phyloP scores from a whole-genome alignment of 2,888 invertebrate species.

The Oligia fasciuncula region DNA sequence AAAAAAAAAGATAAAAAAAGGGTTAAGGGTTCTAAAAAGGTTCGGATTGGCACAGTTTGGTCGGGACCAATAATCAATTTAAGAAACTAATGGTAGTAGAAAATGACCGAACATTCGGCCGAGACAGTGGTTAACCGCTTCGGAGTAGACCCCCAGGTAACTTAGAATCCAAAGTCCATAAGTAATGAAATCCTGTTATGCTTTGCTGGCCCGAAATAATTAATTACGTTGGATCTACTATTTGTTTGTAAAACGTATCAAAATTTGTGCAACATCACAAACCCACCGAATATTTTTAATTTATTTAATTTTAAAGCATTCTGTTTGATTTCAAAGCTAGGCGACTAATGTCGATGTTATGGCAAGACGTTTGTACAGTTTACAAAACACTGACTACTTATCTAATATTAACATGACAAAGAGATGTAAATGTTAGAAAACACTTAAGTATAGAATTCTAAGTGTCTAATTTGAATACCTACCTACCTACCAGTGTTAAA shows the following conservation, averaged over 20 bases:
- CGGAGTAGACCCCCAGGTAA: no score
- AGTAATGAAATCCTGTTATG: background rate
- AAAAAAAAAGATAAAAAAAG: no score
- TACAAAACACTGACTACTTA: background rate
- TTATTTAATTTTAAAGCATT: background rate
- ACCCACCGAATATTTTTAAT: background rate
- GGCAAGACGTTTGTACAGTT: background rate
- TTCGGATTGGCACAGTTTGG: no score
- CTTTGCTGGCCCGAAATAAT: background rate
- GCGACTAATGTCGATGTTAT: background rate
- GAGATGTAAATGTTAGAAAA: constrained; percentile 3
- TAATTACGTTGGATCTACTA: background rate
- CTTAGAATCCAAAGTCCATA: no score
- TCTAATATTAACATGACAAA: constrained; percentile 2
- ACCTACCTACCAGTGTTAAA: background rate
- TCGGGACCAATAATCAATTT: no score
- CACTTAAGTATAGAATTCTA: no score
- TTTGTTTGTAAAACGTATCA: background rate
- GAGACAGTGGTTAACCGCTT: no score
- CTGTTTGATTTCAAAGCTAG: background rate
- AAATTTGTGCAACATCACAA: background rate
- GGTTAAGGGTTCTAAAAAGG: no score
- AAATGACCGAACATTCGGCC: no score
- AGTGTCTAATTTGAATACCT: no score
- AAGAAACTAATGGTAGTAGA: no score